phyloP scores from a whole-genome alignment of 2,888 invertebrate species.

The Atethmia centrago region DNA sequence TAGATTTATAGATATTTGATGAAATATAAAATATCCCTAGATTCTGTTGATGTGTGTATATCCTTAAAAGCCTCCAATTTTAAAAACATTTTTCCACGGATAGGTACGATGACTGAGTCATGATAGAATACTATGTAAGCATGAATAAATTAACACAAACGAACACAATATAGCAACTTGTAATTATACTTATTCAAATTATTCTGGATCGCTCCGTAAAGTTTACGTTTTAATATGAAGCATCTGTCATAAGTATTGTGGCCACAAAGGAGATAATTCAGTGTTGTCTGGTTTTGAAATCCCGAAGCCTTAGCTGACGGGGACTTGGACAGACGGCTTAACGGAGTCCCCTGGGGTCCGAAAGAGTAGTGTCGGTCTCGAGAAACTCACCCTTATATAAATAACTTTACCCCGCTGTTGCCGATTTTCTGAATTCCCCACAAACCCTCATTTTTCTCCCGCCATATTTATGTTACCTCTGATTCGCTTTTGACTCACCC shows the following conservation, averaged over 20 bases:
- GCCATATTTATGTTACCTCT: constrained; percentile 34
- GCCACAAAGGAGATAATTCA: constrained; percentile 44
- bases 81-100: neutral
- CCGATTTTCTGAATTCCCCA: constrained; percentile 17
- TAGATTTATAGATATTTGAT: too few species aligned
- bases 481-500: constrained; percentile 23
- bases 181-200: neutral
- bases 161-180: neutral
- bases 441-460: constrained; percentile 42
- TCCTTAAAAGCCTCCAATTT: neutral
- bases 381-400: constrained; percentile 17
- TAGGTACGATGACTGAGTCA: neutral
- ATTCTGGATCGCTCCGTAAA: neutral
- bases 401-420: constrained; percentile 9
- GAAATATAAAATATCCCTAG: too few species aligned
- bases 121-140: neutral
- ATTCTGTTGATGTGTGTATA: too few species aligned
- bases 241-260: constrained; percentile 19
- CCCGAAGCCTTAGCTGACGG: constrained; percentile 24
- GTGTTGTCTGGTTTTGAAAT: constrained; percentile 22
- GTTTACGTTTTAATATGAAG: constrained; percentile 10
- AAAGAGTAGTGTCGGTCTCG: constrained; percentile 30
- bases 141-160: neutral
- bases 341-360: constrained; percentile 21
- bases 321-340: constrained; percentile 38